Evolutionary conservation across 2,888 invertebrate genomes (phyloP).

Genomic region (Helobdella robusta): DNA sequence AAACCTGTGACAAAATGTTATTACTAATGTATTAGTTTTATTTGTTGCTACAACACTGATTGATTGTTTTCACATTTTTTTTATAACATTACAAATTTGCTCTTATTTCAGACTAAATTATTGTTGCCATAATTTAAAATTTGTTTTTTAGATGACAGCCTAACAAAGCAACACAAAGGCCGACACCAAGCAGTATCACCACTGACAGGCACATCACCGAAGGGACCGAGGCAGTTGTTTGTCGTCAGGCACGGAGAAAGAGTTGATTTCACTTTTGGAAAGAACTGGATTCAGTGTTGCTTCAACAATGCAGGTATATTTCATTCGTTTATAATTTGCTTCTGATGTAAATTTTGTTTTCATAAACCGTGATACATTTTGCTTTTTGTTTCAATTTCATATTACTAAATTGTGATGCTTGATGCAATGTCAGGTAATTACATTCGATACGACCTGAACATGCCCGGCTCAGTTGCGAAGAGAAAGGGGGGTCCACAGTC

Average conservation of each 20-base stretch:
- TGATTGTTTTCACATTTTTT: too few species aligned
- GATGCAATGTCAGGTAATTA: constrained; percentile 56
- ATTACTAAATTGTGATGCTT: too few species aligned
- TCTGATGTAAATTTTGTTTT: not conserved
- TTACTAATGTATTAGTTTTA: too few species aligned
- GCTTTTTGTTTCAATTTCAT: not conserved
- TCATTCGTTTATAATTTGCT: constrained; percentile 17
- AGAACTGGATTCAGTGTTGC: constrained; percentile 70
- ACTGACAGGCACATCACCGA: not conserved
- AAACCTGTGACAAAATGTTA: too few species aligned
- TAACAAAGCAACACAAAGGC: too few species aligned
- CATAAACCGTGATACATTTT: not conserved
- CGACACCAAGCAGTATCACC: not conserved
- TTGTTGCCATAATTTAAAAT: too few species aligned
- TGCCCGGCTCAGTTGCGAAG: constrained; percentile 69
- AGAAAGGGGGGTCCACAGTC: constrained; percentile 64
- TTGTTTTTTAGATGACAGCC: too few species aligned
- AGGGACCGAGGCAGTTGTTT: constrained; percentile 48
- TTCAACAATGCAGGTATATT: constrained; percentile 56
- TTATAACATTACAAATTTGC: too few species aligned
- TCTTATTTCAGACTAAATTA: too few species aligned
- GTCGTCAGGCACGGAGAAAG: constrained; percentile 85
- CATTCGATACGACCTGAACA: constrained; percentile 74
- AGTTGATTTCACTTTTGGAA: constrained; percentile 82
- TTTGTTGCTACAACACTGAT: too few species aligned